A percentile compares a stretch with the other conserved stretches of the same genome.
phyloP scores from a whole-genome alignment of 2,113 vertebrate genomes.

The Podarcis muralis region DNA sequence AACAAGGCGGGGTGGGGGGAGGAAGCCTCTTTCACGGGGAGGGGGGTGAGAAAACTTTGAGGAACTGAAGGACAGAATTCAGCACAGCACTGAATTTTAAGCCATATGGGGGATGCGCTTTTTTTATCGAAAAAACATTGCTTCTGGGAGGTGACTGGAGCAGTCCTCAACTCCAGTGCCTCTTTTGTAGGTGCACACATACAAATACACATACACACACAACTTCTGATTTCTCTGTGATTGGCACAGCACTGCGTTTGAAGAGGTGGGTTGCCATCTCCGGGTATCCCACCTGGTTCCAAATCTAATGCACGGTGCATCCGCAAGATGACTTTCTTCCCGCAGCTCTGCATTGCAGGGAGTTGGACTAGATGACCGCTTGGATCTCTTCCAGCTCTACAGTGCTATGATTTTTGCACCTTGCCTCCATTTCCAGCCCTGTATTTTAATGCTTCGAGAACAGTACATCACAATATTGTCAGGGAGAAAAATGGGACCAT shows the following conservation, averaged over 20 bases:
- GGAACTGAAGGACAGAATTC: too few species aligned
- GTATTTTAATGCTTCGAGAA: rapidly evolving
- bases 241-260: not conserved
- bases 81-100: not conserved
- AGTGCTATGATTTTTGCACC: too few species aligned
- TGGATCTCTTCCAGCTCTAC: too few species aligned
- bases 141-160: not conserved
- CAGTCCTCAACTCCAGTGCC: too few species aligned
- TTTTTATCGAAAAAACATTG: too few species aligned
- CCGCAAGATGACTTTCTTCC: rapidly evolving
- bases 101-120: too few species aligned
- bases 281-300: not conserved
- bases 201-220: not conserved
- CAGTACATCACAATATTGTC: rapidly evolving
- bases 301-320: not conserved
- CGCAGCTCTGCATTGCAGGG: too few species aligned
- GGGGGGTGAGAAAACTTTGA: too few species aligned
- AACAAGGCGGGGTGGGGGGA: too few species aligned
- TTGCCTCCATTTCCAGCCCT: not conserved
- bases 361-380: too few species aligned
- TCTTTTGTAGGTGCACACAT: not conserved
- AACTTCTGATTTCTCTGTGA: not conserved
- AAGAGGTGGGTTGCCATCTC: not conserved
- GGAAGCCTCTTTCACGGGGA: too few species aligned
- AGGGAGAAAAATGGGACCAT: rapidly evolving